A percentile compares a stretch with the other conserved stretches of the same genome.
These are phyloP conservation scores for Larimichthys crocea DNA, from an alignment of 2,113 vertebrate species.

Conservation along the genomic window DNA sequence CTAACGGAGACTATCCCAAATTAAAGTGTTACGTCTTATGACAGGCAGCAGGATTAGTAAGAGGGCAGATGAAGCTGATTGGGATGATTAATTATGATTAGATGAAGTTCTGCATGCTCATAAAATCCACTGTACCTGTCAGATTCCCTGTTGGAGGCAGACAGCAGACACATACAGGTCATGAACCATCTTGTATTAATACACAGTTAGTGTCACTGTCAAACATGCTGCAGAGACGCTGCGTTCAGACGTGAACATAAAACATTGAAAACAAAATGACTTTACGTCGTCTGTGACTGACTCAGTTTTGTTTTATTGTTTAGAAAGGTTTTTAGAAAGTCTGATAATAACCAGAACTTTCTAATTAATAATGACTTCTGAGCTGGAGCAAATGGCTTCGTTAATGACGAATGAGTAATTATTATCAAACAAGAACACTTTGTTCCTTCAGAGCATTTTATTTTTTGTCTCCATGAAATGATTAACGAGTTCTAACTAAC, in stretches of 20 bases:
- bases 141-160: slow-evolving; percentile 65
- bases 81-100: slow-evolving; percentile 39
- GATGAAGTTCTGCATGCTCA: slow-evolving; percentile 23
- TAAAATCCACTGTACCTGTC: slow-evolving; percentile 68
- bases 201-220: not conserved
- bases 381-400: not conserved
- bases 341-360: not conserved
- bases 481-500: no score
- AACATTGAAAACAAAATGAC: not conserved
- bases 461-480: not conserved
- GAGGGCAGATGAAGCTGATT: slow-evolving; percentile 3
- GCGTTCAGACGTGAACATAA: not conserved
- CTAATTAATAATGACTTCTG: not conserved
- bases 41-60: slow-evolving; percentile 42
- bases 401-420: not conserved
- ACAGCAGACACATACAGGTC: slow-evolving; percentile 50
- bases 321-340: no score
- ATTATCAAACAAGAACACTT: not conserved
- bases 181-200: slow-evolving; percentile 14
- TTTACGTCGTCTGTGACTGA: not conserved
- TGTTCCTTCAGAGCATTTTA: not conserved
- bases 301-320: not conserved
- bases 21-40: not conserved
- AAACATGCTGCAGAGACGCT: no score
- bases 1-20: not conserved